Conservation (phyloP, 2,113 vertebrate genomes). For the Petromus typicus region DNA sequence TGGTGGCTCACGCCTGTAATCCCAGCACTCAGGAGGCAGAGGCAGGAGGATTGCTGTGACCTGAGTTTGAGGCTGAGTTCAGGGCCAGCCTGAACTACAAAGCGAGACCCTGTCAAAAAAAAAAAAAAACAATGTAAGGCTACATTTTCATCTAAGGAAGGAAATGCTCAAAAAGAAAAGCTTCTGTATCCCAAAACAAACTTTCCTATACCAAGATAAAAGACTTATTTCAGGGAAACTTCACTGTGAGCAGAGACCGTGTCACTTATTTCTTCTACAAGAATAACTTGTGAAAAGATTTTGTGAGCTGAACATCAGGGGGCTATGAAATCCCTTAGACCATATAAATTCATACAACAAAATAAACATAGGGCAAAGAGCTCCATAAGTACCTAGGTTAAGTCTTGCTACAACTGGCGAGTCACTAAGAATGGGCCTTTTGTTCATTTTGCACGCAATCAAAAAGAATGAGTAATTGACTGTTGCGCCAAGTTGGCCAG, state of each 20-base stretch:
- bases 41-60: too few relatives aligned
- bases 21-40: too few relatives aligned
- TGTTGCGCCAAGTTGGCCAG: constrained; percentile 46
- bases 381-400: constrained; percentile 50
- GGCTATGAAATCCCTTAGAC: constrained; percentile 56
- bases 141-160: not conserved
- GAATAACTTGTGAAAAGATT: constrained; percentile 52
- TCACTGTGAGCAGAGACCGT: not conserved
- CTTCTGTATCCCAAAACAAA: not conserved
- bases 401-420: constrained; percentile 63
- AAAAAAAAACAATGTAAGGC: not conserved
- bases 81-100: too few relatives aligned
- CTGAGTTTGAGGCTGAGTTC: too few relatives aligned
- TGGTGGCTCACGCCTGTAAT: too few relatives aligned
- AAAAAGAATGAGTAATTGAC: constrained; percentile 72
- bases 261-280: not conserved
- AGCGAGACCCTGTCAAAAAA: too few relatives aligned
- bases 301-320: constrained; percentile 26
- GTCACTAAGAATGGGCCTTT: constrained; percentile 65
- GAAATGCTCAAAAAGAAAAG: constrained; percentile 34
- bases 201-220: constrained; percentile 20
- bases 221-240: not conserved
- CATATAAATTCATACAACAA: constrained; percentile 61
- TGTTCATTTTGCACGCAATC: constrained; percentile 62
- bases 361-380: constrained; percentile 70